Evolutionary conservation across 2,888 invertebrate species (phyloP), one percentile per base, ranked within the genome.

Genomic region (Calliphora vomitoria): DNA sequence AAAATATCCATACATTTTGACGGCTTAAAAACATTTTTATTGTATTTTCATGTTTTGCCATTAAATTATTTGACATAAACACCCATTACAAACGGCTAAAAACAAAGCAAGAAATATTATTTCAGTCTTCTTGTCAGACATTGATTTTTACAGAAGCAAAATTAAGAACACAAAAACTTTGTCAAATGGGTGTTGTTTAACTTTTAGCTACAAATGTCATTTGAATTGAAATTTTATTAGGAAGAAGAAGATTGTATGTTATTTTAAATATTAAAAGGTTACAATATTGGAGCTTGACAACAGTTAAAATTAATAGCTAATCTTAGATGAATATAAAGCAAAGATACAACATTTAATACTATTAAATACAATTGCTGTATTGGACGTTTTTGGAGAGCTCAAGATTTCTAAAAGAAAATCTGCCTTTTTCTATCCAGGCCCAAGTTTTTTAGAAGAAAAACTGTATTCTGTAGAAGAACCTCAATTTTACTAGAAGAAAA

Each of bases 61-160:
- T 50, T 18, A 50, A 50, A 66, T 50, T 64, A 50, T 31, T 25
- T 25, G 41, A 15, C 74, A 58, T 55, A 55, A 11, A 25, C 55
- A 64, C 35, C 41, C 13, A 58, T 53, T 18, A 71, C 18, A 41
- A 53, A n/a, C 20, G 69, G 25, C 25, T 25, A 25, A 25, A 25
- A 25, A 25, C 25, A 25, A 25, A 25, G 25, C 47, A 68, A 50
- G 18, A 71, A 80, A 50, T 75, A 38, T 58, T 53, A 44, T 68
- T 44, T 66, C 25, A 41, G 10, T 69, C n/a, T 31, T n/a, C 47
- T 71, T 50, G 71, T 69, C 69, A 62, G 71, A 76, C 82, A 83
- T 76, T 83, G 82, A 76, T 62, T 76, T 76, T 75, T 41, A 6
- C 41, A 66, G 18, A 58, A 72, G 38, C n/a, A 41, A 58, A 15